Conservation (phyloP, 2,797 vertebrate species). For the Lepilemur ruficaudatus region DNA sequence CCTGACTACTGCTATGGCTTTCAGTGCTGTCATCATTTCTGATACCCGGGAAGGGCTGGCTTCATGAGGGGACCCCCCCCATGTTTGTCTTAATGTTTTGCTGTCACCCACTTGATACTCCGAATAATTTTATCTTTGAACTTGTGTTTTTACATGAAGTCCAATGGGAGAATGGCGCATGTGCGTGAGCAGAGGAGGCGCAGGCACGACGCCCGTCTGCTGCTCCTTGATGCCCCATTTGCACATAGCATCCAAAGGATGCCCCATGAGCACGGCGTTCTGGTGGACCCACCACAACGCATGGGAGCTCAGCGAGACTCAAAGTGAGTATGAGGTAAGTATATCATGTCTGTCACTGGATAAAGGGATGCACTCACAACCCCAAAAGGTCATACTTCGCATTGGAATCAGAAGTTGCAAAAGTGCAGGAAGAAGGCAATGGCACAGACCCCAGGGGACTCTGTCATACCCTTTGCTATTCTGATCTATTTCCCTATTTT, state of each 20-base stretch:
- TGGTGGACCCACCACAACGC: no score
- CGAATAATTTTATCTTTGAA: not conserved
- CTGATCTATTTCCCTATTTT: not conserved
- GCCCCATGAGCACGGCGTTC: fast-evolving
- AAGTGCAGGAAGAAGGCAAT: not conserved
- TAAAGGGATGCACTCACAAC: fast-evolving
- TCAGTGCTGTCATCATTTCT: not conserved
- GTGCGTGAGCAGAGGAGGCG: not conserved
- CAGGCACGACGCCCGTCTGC: fast-evolving
- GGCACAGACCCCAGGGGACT: not conserved
- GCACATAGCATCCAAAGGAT: fast-evolving
- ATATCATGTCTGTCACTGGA: not conserved
- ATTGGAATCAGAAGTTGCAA: not conserved
- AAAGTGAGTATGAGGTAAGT: not conserved
- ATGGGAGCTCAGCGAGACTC: not conserved
- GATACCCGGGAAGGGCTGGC: no score
- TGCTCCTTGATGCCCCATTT: no score
- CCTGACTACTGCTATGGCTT: no score
- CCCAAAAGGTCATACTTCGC: not conserved
- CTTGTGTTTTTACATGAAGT: not conserved
- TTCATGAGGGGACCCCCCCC: not conserved
- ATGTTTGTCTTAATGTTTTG: not conserved
- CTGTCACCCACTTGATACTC: not conserved
- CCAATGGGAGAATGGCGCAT: not conserved
- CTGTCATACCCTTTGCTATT: not conserved